Evolutionary conservation across 2,888 invertebrate genomes (phyloP), one percentile per base, ranked within the genome.

Genomic region (Eueremaeus valkanovi): DNA sequence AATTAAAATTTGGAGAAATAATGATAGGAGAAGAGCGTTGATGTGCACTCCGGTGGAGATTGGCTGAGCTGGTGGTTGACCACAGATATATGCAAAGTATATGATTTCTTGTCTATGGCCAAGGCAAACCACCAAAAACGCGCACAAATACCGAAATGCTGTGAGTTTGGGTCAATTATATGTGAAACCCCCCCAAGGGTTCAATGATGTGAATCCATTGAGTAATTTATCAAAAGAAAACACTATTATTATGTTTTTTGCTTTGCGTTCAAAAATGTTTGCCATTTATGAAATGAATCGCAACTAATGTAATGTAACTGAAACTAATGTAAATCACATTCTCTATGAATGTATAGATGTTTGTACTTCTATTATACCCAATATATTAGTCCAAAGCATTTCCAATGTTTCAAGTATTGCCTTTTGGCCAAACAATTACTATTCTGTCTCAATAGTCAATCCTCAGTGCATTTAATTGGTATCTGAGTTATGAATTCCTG

Each of bases 141-240:
- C 21, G 24, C 27, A 42, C 6, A 27, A 11, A n/a, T 21, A 21
- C 21, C 1, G 31, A 63, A 36, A 36, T 66, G 33, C 31, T 66
- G 31, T 70, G 70, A 70, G 70, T 70, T 70, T 70, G 42, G 70
- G 42, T 70, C 70, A 70, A 70, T 70, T 70, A 70, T 70, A 70
- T 66, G 21, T 18, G 24, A 45, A 36, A 66, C 63, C 70, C 70
- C 70, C 45, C 45, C 27, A 70, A 45, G 70, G 70, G 70, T 70
- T 70, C 70, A 70, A 42, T 70, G 42, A 70, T 42, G 70, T 42
- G 42, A 70, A 70, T 36, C 36, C 18, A 45, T 45, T 70, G 1
- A 70, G 70, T 45, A 70, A 70, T 70, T 70, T 70, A 70, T 70
- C 70, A 70, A 70, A 45, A 45, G 13, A 70, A 70, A 70, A 70